A percentile compares a stretch with the other conserved stretches of the same genome.
phyloP scores from a whole-genome alignment of 2,888 invertebrate species.

The Agrypnus murinus region DNA sequence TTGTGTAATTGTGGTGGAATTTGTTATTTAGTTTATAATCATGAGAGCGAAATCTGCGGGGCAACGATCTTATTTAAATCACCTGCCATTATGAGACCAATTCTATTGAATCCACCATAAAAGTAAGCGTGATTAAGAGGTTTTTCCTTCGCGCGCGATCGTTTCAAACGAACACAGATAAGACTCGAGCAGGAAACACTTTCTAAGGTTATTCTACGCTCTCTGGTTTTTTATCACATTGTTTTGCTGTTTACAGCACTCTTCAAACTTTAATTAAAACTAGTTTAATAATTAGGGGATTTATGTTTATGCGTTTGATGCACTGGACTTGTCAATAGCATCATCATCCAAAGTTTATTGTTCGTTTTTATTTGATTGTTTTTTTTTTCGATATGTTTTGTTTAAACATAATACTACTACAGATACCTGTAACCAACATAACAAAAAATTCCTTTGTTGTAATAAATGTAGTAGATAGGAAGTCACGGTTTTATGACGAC shows the following conservation, averaged over 20 bases:
- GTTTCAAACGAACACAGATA: constrained; percentile 47
- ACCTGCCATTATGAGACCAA: constrained; percentile 46
- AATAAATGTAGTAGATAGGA: too few relatives aligned
- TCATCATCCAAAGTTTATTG: background rate
- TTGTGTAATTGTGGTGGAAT: constrained; percentile 43
- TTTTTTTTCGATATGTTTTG: too few relatives aligned
- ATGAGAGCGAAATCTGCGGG: constrained; percentile 47
- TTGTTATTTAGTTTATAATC: constrained; percentile 32
- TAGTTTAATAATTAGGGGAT: constrained; percentile 32
- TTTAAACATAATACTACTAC: too few relatives aligned
- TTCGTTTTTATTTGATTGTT: background rate
- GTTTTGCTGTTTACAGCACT: constrained; percentile 36
- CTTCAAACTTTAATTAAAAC: constrained; percentile 35
- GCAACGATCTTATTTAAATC: constrained; percentile 55
- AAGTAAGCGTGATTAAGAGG: constrained; percentile 53
- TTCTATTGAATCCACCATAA: constrained; percentile 50
- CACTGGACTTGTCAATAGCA: constrained; percentile 5
- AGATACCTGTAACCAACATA: too few relatives aligned
- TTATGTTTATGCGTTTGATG: constrained; percentile 19
- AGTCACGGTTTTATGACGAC: too few relatives aligned
- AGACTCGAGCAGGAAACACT: constrained; percentile 53
- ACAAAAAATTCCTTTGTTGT: too few relatives aligned
- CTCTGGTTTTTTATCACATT: constrained; percentile 50
- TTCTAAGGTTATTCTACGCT: constrained; percentile 54
- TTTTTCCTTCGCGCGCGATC: constrained; percentile 51